Evolutionary conservation across 2,113 vertebrate species (phyloP), one percentile per base, ranked within the genome.

Genomic region (Larimichthys polyactis): DNA sequence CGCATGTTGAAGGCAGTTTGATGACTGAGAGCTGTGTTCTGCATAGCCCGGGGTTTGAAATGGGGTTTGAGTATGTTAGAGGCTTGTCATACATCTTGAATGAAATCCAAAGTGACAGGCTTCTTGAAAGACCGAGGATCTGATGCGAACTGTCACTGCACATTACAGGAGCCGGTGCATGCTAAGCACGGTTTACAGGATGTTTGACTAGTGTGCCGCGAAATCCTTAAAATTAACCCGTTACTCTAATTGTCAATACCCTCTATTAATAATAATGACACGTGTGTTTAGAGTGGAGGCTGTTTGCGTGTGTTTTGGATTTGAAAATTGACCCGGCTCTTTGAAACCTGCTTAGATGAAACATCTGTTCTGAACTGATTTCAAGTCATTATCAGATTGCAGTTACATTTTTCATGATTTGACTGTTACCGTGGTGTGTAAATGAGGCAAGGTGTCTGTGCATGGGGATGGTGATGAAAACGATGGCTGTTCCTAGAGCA

Each of bases 61-160:
- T 75, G 72, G 71, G 79, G 85, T 87, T 88, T 82, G 87, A 88
- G 64, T 85, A 32, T 82, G 82, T 87, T 72, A 32, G 68, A 75
- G 64, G 80, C 81, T 75, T 87, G 85, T 93, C 89, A 92, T 78
- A 88, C 82, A 83, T 79, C 78, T 84, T 80, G 74, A 90, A 81
- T 69, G 74, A 88, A 84, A 91, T 90, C 82, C 85, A 90, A 92
- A 89, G 76, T 86, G 89, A 86, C 90, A 91, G 89, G 85, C 82
- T 76, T 84, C 89, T 66, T 86, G 82, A 91, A 89, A 92, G 86
- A 83, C 84, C 36, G 6, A 77, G 73, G 85, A 91, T 91, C 87
- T 93, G 90, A 90, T 92, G 79, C 64, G 78, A 91, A 85, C 84
- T 87, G 91, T 84, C 91, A 85, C 71, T 74, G 82, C 81, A 84